Evolutionary conservation across 2,888 invertebrate species (phyloP).

Genomic region (Automeris io): DNA sequence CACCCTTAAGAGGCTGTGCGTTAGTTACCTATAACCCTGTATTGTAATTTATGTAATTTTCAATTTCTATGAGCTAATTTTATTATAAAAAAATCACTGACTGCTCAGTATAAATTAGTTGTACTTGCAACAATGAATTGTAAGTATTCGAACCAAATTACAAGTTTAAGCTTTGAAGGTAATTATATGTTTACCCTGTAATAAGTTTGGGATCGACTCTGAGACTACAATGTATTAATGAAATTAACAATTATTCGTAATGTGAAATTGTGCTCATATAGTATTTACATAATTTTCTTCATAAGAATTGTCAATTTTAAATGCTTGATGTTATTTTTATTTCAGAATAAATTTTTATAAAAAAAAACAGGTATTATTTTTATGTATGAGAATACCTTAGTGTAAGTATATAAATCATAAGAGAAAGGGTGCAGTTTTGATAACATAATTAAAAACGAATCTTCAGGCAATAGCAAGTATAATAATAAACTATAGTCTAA

Average conservation of each 20-base stretch:
- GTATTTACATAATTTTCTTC: conserved; percentile 62
- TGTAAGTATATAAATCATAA: not conserved
- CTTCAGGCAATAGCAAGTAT: too few relatives aligned
- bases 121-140: too few relatives aligned
- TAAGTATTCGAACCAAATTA: too few relatives aligned
- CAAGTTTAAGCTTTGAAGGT: too few relatives aligned
- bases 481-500: too few relatives aligned
- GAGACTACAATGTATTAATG: conserved; percentile 7
- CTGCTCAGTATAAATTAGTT: not conserved
- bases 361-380: conserved; percentile 20
- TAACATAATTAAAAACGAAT: too few relatives aligned
- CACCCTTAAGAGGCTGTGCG: too few relatives aligned
- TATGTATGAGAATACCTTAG: not conserved
- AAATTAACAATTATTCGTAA: conserved; percentile 53
- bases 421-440: too few relatives aligned
- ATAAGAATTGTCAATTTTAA: conserved; percentile 69
- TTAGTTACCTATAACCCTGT: too few relatives aligned
- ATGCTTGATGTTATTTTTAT: conserved; percentile 74
- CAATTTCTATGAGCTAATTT: conserved; percentile 17
- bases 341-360: conserved; percentile 71
- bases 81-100: conserved; percentile 12
- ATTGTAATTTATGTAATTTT: conserved; percentile 27
- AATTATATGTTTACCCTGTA: too few relatives aligned
- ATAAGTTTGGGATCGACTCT: conserved; percentile 9
- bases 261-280: conserved; percentile 70